phyloP scores from a whole-genome alignment of 1,140 invertebrate species.

The Aphaenogaster floridana region DNA sequence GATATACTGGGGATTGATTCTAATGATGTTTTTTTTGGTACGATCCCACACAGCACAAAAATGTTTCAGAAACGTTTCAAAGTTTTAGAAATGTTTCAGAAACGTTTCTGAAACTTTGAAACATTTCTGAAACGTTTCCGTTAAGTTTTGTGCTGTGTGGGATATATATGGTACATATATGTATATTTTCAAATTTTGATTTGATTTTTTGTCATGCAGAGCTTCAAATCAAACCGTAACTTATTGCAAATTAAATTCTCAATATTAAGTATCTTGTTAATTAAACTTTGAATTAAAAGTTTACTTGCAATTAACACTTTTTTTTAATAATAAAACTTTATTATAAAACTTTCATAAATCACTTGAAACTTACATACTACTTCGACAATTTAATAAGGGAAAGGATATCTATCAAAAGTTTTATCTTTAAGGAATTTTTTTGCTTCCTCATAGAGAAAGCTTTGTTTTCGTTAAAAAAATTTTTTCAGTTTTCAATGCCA shows the following conservation, averaged over 20 bases:
- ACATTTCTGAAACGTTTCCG: too few relatives aligned
- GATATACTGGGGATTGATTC: not conserved
- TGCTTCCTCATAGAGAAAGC: too few relatives aligned
- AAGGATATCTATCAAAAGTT: not conserved
- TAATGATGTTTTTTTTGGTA: not conserved
- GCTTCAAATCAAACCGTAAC: not conserved
- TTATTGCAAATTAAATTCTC: not conserved
- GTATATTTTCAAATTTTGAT: not conserved
- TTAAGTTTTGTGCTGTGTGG: too few relatives aligned
- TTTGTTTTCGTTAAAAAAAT: too few relatives aligned
- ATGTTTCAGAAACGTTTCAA: too few relatives aligned
- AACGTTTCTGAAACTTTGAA: too few relatives aligned
- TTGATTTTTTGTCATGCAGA: not conserved
- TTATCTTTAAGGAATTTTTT: not conserved
- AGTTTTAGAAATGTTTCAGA: too few relatives aligned
- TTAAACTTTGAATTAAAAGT: not conserved
- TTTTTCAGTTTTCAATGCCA: too few relatives aligned
- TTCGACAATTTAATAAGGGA: not conserved
- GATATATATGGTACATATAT: too few relatives aligned
- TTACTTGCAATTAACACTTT: not conserved
- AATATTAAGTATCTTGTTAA: not conserved
- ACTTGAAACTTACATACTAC: not conserved
- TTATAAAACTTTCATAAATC: not conserved
- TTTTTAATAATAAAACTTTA: not conserved
- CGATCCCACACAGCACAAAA: too few relatives aligned